Evolutionary conservation across 2,113 vertebrate genomes (phyloP).

Genomic region (Opisthocomus hoazin): DNA sequence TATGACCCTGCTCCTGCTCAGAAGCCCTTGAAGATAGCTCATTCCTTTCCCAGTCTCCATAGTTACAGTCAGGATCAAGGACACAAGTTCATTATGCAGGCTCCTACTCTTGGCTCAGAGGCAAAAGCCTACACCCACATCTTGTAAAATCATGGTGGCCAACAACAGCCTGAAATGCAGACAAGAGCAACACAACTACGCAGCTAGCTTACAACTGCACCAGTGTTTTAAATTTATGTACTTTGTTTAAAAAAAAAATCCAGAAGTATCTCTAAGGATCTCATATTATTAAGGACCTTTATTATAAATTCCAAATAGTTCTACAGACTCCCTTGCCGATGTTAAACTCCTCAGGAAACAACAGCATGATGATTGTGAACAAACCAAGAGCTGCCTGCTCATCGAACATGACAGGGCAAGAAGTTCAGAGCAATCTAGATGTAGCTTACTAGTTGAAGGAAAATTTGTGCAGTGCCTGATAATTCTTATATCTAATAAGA

Average conservation of each 20-base stretch:
- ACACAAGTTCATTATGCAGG: background rate
- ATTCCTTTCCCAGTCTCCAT: background rate
- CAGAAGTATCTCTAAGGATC: background rate
- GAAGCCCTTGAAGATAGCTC: background rate
- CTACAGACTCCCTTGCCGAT: background rate
- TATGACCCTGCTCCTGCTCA: slow-evolving; percentile 28
- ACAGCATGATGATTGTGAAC: background rate
- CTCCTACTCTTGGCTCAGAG: background rate
- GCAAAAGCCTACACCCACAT: background rate
- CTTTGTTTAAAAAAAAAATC: too few relatives aligned
- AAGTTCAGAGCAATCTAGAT: background rate
- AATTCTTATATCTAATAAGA: background rate
- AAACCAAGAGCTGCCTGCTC: background rate
- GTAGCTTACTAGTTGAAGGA: background rate
- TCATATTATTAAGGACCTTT: background rate
- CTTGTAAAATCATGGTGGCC: background rate
- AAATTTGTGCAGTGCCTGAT: background rate
- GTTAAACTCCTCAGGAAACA: background rate
- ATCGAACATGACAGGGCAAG: fast-evolving
- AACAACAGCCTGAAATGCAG: background rate
- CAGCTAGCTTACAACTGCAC: background rate
- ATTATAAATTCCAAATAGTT: background rate
- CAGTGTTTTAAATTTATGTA: background rate
- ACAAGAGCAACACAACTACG: background rate
- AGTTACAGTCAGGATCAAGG: background rate